phyloP scores from a whole-genome alignment of 2,888 invertebrate species.

The Tenthredo scrophulariae region DNA sequence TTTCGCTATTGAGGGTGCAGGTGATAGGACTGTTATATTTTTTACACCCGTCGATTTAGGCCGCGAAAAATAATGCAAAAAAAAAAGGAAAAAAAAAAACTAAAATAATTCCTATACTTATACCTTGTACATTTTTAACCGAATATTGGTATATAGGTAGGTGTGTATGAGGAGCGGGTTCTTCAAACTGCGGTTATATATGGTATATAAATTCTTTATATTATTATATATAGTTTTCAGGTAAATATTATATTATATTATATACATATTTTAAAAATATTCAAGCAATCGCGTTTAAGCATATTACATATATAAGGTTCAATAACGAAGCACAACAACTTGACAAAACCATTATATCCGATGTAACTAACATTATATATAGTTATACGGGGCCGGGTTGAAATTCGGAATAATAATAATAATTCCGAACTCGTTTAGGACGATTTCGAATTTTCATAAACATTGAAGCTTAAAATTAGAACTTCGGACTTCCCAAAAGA shows the following conservation, averaged over 20 bases:
- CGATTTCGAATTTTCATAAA: too few species aligned
- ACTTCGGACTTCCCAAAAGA: too few species aligned
- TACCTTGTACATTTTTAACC: neutral
- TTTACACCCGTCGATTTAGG: neutral
- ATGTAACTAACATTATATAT: conserved; percentile 2
- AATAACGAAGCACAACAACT: conserved; percentile 27
- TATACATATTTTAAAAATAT: neutral
- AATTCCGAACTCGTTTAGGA: too few species aligned
- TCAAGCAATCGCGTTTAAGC: neutral
- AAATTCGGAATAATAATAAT: too few species aligned
- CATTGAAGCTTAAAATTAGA: too few species aligned
- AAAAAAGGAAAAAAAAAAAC: neutral
- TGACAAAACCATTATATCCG: neutral
- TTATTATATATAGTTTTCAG: conserved; percentile 6
- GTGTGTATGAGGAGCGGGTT: neutral
- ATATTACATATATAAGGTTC: neutral
- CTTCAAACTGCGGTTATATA: neutral
- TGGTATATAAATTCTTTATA: neutral
- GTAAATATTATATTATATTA: neutral
- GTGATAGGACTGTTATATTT: conserved; percentile 31
- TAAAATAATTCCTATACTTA: neutral
- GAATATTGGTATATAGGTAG: neutral
- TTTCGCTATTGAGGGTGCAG: conserved; percentile 29
- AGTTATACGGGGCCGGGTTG: too few species aligned
- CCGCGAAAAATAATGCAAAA: neutral